Percentiles rank a stretch among this genome's conserved stretches.
Conservation (phyloP, 2,888 invertebrate genomes). For the Petrolisthes manimaculis region DNA sequence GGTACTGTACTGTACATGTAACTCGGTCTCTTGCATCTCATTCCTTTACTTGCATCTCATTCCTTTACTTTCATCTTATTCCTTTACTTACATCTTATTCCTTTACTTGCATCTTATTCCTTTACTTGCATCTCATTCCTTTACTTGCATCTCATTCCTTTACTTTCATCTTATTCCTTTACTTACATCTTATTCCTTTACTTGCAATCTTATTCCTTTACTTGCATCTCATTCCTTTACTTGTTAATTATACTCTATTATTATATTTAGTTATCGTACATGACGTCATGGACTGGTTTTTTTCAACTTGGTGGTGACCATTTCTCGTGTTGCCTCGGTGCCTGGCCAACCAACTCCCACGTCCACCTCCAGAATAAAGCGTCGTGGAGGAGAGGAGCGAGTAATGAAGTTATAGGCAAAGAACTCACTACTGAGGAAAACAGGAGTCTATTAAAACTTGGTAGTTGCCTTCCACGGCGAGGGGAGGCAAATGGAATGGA, state of each 20-base stretch:
- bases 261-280: too few relatives aligned
- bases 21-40: too few relatives aligned
- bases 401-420: slow-evolving; percentile 21
- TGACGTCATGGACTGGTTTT: too few relatives aligned
- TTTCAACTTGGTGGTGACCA: too few relatives aligned
- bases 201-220: background rate
- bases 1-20: too few relatives aligned
- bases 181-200: background rate
- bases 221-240: background rate
- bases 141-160: too few relatives aligned
- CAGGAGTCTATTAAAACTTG: slow-evolving; percentile 28
- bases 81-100: background rate
- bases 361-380: slow-evolving; percentile 7
- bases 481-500: background rate
- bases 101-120: too few relatives aligned
- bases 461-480: slow-evolving; percentile 20
- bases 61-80: background rate
- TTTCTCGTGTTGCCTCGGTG: too few relatives aligned
- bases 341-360: background rate
- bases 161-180: background rate
- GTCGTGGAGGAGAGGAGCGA: background rate
- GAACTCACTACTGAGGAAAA: slow-evolving; percentile 20
- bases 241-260: too few relatives aligned
- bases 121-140: too few relatives aligned
- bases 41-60: too few relatives aligned